Percentiles rank a stretch among this genome's conserved stretches.
Conservation (phyloP, 2,888 invertebrate species). For the Lasiommata megera region DNA sequence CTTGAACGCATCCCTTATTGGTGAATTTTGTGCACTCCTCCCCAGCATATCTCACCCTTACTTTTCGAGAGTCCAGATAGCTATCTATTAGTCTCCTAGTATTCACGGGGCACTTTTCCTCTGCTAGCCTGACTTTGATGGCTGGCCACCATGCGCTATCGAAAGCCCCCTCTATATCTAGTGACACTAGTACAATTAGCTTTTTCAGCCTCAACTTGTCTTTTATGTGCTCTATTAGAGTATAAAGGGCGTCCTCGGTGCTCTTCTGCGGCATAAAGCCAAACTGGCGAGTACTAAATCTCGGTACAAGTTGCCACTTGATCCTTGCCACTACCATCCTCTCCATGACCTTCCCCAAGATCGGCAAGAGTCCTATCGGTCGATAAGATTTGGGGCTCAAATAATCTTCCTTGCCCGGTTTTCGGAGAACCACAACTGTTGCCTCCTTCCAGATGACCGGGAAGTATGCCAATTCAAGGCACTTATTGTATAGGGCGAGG, state of each 20-base stretch:
- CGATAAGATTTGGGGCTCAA: background rate
- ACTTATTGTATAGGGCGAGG: background rate
- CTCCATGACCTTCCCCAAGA: background rate
- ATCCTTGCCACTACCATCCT: background rate
- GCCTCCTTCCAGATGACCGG: background rate
- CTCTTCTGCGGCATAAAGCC: no score
- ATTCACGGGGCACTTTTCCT: background rate
- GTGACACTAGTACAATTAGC: no score
- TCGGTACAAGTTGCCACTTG: background rate
- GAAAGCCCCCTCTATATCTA: background rate
- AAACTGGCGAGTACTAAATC: background rate
- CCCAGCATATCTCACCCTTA: conserved; percentile 21
- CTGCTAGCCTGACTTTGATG: background rate
- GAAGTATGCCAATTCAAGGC: background rate
- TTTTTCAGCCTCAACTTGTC: no score
- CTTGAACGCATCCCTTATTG: conserved; percentile 25
- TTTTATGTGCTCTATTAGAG: no score
- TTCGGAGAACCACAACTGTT: background rate
- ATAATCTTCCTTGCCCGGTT: background rate
- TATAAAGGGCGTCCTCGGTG: no score
- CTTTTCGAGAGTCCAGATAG: background rate
- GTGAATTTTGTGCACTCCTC: conserved; percentile 3
- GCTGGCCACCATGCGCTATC: background rate
- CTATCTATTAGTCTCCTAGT: background rate
- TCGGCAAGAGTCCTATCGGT: background rate